Conservation (phyloP, 2,888 invertebrate species). For the Himalopsyche anomala region DNA sequence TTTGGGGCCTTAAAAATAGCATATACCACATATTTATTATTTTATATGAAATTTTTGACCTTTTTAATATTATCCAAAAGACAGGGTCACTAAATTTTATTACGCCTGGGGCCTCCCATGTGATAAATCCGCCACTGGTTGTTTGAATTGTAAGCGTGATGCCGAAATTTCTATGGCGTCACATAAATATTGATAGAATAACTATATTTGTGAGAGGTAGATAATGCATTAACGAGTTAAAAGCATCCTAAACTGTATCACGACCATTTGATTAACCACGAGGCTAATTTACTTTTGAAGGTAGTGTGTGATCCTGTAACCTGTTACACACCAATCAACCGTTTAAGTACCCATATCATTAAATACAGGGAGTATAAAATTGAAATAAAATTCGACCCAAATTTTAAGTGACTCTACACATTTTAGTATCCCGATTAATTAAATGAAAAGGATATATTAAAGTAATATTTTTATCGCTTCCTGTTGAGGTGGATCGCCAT, state of each 20-base stretch:
- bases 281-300: slow-evolving; percentile 41
- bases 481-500: not conserved
- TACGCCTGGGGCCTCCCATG: too few relatives aligned
- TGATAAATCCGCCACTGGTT: too few relatives aligned
- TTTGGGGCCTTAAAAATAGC: too few relatives aligned
- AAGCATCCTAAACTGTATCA: slow-evolving; percentile 38
- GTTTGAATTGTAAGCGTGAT: not conserved
- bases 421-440: slow-evolving; percentile 18
- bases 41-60: too few relatives aligned
- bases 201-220: not conserved
- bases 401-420: slow-evolving; percentile 14
- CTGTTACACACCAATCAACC: slow-evolving; percentile 42
- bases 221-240: slow-evolving; percentile 35
- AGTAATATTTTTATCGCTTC: slow-evolving; percentile 31
- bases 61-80: too few relatives aligned
- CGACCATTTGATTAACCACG: slow-evolving; percentile 41
- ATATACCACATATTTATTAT: too few relatives aligned
- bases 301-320: slow-evolving; percentile 32
- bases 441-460: slow-evolving; percentile 25
- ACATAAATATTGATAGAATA: slow-evolving; percentile 27
- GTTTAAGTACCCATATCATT: slow-evolving; percentile 38
- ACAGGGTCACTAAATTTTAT: too few relatives aligned
- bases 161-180: not conserved
- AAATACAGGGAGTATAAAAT: slow-evolving; percentile 38
- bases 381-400: slow-evolving; percentile 8